Conservation (phyloP, 2,797 vertebrate genomes). For the Sebastes matsubarae region DNA sequence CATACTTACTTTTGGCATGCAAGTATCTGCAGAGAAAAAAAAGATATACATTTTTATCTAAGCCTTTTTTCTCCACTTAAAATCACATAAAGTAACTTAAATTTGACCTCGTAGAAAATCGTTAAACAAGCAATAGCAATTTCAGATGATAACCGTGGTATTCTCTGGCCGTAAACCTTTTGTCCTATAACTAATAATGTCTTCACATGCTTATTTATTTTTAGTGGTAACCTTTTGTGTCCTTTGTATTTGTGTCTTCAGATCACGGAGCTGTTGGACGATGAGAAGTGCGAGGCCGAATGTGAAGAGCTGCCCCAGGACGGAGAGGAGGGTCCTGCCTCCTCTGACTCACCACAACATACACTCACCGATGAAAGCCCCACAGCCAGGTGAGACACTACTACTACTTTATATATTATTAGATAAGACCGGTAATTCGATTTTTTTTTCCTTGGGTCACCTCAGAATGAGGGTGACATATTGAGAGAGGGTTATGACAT, state of each 20-base stretch:
- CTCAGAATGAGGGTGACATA: background rate
- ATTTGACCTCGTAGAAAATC: background rate
- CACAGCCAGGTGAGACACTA: constrained; percentile 70
- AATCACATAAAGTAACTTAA: background rate
- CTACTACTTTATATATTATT: background rate
- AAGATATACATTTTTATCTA: background rate
- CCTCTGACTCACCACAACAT: constrained; percentile 70
- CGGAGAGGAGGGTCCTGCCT: constrained; percentile 80
- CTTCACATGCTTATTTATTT: background rate
- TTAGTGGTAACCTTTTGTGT: background rate
- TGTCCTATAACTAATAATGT: background rate
- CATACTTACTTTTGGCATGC: background rate
- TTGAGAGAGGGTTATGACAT: background rate
- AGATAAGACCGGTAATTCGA: background rate
- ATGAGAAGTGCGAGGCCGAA: constrained; percentile 92
- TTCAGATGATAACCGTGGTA: background rate
- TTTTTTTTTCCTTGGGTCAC: background rate
- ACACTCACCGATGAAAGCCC: constrained; percentile 52
- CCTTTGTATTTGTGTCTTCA: constrained; percentile 31
- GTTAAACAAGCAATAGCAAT: background rate
- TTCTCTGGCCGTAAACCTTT: background rate
- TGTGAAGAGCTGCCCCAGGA: constrained; percentile 94
- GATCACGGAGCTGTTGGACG: constrained; percentile 88
- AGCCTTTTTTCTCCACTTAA: background rate
- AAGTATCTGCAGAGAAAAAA: background rate